Base-by-base conservation (phyloP, 2,888 invertebrate species). In the Aphodius sticticus region DNA sequence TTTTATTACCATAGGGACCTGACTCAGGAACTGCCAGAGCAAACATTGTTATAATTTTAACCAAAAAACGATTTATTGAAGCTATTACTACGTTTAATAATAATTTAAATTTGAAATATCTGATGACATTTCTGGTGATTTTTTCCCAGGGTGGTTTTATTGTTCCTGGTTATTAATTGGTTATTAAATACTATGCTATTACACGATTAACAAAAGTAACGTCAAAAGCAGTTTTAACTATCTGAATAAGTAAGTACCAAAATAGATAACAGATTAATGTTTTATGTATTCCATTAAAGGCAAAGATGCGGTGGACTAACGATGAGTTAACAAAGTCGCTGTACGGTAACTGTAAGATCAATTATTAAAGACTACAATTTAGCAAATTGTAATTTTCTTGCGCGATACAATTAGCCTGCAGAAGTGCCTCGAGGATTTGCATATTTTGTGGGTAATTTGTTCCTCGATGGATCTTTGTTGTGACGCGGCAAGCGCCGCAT, bases 361-460 rank as follows among this genome's bases (percentile, higher is more conserved):
- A 74, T 74, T 74, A 74, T 74, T 74, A 74, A 74, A 37, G n/a
- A n/a, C 37, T 36, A 74, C 74, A 74, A 74, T 74, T 74, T 74
- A 35, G 74, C 74, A 37, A 37, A 35, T 35, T n/a, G 74, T 37
- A 74, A 74, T 74, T 74, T 74, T 74, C 74, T 74, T 74, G 36
- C 36, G 74, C 74, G 35, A 74, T 37, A 35, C 74, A 37, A 35
- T 74, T 74, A 74, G 74, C 74, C 37, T 53, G 6, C 53, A 37
- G 12, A 74, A 74, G 74, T 74, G 74, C 74, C 74, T 37, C 35
- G 36, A 74, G 74, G 74, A 36, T 74, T 35, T 74, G 74, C 74
- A 74, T 74, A 74, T 74, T 74, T 74, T 37, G 74, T 74, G 74
- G 74, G 74, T 37, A 74, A 74, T 74, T 74, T 74, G 35, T 35